These are phyloP conservation scores for Dynastes grantii DNA, from an alignment of 2,888 invertebrate genomes.

Conservation along the genomic window DNA sequence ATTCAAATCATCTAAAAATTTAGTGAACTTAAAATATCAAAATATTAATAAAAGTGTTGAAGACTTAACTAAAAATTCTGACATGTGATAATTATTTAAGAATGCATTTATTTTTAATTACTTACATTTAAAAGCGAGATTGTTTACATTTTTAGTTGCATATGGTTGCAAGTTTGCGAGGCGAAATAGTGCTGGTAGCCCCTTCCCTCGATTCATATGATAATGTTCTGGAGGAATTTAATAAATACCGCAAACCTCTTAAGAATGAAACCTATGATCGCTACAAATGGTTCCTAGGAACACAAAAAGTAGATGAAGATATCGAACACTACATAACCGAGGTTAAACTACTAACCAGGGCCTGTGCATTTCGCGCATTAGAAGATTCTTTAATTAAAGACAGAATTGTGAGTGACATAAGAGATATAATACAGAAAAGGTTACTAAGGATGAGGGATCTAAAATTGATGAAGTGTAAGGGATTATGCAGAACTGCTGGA, in stretches of 20 bases:
- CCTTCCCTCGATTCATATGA: too few relatives aligned
- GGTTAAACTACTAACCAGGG: background rate
- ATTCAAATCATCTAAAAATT: too few relatives aligned
- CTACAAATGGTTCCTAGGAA: background rate
- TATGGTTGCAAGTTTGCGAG: too few relatives aligned
- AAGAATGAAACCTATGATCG: constrained; percentile 4
- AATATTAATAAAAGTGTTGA: too few relatives aligned
- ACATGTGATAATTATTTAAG: too few relatives aligned
- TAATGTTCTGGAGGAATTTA: too few relatives aligned
- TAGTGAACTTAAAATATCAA: too few relatives aligned
- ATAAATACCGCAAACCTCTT: background rate
- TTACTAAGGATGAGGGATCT: background rate
- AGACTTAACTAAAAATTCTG: too few relatives aligned
- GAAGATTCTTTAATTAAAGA: background rate
- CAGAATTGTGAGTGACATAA: background rate
- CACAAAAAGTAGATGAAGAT: constrained; percentile 3
- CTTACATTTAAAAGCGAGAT: too few relatives aligned
- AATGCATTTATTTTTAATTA: too few relatives aligned
- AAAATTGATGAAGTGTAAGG: background rate
- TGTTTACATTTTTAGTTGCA: too few relatives aligned
- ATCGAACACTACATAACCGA: background rate
- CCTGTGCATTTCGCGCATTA: background rate
- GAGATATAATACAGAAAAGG: background rate
- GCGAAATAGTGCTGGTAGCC: too few relatives aligned
- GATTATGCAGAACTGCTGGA: background rate